phyloP scores from a whole-genome alignment of 2,113 vertebrate species.

The Elachura formosa region DNA sequence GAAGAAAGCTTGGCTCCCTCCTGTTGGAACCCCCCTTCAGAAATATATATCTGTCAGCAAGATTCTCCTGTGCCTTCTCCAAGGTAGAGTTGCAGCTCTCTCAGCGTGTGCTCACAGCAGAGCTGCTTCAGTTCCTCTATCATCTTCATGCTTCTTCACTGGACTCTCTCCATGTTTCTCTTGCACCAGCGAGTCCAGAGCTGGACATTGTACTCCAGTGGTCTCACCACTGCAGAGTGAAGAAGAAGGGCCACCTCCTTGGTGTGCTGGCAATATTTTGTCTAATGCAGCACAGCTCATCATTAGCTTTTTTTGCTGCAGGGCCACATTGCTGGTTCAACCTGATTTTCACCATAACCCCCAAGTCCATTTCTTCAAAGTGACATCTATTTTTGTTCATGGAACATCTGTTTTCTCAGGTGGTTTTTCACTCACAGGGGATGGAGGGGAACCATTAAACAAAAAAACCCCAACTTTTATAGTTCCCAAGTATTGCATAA shows the following conservation, averaged over 20 bases:
- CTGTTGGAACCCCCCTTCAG: background rate
- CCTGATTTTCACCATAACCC: background rate
- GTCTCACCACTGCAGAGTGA: background rate
- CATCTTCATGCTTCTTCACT: rapidly evolving
- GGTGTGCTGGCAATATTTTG: background rate
- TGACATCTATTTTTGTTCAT: background rate
- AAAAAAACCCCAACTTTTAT: too few species aligned
- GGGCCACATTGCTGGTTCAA: background rate
- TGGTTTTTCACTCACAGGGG: background rate
- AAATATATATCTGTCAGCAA: rapidly evolving
- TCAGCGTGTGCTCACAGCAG: background rate
- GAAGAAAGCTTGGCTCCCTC: background rate
- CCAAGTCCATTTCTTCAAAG: background rate
- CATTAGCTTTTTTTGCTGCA: background rate
- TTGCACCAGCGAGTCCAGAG: rapidly evolving
- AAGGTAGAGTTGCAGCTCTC: background rate
- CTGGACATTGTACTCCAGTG: background rate
- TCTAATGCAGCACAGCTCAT: background rate
- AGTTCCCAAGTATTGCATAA: background rate
- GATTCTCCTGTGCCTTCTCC: background rate
- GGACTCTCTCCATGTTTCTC: background rate
- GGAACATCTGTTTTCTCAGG: background rate
- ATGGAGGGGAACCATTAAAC: background rate
- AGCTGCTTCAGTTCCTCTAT: background rate
- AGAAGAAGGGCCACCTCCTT: background rate